These are phyloP conservation scores for Malacoctenus gilli DNA, from an alignment of 2,797 vertebrate species.

Conservation along the genomic window DNA sequence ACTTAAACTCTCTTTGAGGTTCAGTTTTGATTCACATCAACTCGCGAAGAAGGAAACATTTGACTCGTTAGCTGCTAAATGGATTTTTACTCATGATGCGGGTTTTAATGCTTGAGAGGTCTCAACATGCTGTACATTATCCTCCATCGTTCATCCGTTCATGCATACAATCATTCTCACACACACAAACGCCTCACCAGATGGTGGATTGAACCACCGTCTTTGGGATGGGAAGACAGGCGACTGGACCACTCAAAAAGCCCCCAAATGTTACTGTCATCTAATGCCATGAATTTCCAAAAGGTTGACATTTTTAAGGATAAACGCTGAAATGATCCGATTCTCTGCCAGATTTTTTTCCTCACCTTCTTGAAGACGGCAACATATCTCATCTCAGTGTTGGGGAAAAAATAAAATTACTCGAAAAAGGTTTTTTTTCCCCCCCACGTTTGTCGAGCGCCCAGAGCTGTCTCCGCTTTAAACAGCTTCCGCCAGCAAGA, in stretches of 20 bases:
- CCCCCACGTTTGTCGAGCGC: slow-evolving; percentile 3
- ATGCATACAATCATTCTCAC: too few relatives aligned
- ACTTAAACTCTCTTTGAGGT: background rate
- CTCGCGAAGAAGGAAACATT: background rate
- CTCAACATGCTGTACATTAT: too few relatives aligned
- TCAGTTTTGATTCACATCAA: background rate
- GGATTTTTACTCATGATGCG: too few relatives aligned
- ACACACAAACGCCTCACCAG: too few relatives aligned
- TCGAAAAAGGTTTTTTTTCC: slow-evolving; percentile 6
- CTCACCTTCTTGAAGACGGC: slow-evolving; percentile 11
- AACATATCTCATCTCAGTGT: background rate
- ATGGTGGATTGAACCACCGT: too few relatives aligned
- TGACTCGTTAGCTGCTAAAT: background rate
- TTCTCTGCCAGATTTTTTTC: background rate
- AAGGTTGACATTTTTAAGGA: slow-evolving; percentile 15
- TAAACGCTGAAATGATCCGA: slow-evolving; percentile 5
- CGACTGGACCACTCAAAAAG: too few relatives aligned
- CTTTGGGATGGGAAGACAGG: too few relatives aligned
- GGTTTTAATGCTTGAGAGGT: too few relatives aligned
- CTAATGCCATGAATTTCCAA: background rate
- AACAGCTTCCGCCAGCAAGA: slow-evolving; percentile 10
- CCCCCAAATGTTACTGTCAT: too few relatives aligned
- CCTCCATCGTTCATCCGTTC: too few relatives aligned
- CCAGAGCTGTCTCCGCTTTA: slow-evolving; percentile 10
- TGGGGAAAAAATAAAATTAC: background rate